Evolutionary conservation across 1,140 invertebrate species (phyloP), one percentile per base, ranked within the genome.

Genomic region (Phymastichus coffea): DNA sequence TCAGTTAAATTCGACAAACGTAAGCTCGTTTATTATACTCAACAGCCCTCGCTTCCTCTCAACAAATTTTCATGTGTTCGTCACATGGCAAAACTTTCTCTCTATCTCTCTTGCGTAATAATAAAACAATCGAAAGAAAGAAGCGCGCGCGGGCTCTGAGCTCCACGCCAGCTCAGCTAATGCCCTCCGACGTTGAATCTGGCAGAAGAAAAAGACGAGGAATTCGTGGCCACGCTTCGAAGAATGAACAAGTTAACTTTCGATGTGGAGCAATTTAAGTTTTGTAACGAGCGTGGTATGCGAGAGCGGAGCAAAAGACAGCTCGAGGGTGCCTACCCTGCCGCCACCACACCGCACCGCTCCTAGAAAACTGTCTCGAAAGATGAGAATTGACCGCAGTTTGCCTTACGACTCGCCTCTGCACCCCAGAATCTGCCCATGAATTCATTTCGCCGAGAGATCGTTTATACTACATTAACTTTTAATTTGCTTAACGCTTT

Each of bases 381-480:
- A 62, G 60, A 57, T 57, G 48, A 62, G 55, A 61, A 67, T 63
- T 69, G 67, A 70, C 66, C 67, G 69, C 49, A 47, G 44, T 61
- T 53, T 47, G 49, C 49, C 49, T 60, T 38, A 52, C 28, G 30
- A 23, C 48, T 51, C 1, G 25, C n/a, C 40, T 1, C 47, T 25
- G 20, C 14, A 7, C 17, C 40, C 14, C 4, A 23, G 66, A 72
- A 64, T 71, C 70, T 37, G 63, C 57, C 66, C 71, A 69, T 74
- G 68, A 75, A 75, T 75, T 75, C 72, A 75, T 74, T 73, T 69
- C 53, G 57, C 65, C 66, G 68, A 65, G 62, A 63, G 69, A 71
- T 74, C 72, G 70, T 62, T 72, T 72, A 70, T 71, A 68, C 68
- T 70, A 66, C 69, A 68, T 73, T 73, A 74, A 74, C 65, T 72